Evolutionary conservation across 2,113 vertebrate genomes (phyloP).

Genomic region (Apistogramma diplotaenia): DNA sequence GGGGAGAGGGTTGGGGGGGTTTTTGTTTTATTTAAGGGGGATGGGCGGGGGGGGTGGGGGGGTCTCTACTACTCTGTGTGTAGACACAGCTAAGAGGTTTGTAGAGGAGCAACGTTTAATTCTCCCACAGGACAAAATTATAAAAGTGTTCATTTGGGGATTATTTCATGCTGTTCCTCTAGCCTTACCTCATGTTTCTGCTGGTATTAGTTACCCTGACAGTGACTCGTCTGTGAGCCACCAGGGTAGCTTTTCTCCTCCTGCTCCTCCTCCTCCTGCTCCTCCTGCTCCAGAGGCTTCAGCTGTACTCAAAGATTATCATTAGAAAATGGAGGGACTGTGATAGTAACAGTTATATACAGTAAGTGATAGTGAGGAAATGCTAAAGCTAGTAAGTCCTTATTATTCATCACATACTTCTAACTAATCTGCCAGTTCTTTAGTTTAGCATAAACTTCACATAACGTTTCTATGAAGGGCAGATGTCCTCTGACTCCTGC

Average conservation of each 20-base stretch:
- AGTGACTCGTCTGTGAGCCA: background rate
- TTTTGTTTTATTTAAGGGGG: slow-evolving; percentile 21
- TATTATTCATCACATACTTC: no score
- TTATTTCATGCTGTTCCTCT: background rate
- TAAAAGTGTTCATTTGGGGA: background rate
- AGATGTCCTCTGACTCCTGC: background rate
- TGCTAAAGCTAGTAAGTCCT: background rate
- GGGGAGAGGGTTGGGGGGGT: slow-evolving; percentile 12
- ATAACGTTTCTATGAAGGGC: background rate
- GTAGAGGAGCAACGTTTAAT: background rate
- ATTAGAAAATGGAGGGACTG: background rate
- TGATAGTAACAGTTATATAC: background rate
- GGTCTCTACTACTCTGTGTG: background rate
- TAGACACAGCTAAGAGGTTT: background rate
- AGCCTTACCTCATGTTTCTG: background rate
- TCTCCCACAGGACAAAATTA: background rate
- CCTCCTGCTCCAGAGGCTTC: background rate
- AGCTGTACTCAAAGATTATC: background rate
- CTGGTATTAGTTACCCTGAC: background rate
- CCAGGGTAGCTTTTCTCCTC: background rate
- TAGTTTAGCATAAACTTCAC: no score
- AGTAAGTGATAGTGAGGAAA: background rate
- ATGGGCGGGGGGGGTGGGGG: background rate
- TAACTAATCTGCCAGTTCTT: no score
- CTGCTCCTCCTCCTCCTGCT: background rate